These are phyloP conservation scores for Otolemur garnettii DNA, from an alignment of 2,113 vertebrate species.

Conservation along the genomic window DNA sequence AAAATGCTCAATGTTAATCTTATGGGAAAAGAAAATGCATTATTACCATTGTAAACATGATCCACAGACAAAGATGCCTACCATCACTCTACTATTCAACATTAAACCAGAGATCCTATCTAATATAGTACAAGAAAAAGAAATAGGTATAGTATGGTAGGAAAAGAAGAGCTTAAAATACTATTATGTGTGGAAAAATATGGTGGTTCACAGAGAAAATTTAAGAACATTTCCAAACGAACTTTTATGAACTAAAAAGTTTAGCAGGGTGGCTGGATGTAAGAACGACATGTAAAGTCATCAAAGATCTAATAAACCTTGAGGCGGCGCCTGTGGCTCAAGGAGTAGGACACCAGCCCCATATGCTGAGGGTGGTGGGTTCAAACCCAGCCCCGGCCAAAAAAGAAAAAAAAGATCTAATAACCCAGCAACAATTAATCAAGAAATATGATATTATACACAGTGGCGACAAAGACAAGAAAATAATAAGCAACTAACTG, in stretches of 20 bases:
- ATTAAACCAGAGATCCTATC: not conserved
- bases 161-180: not conserved
- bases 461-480: not conserved
- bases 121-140: not conserved
- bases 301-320: slow-evolving; percentile 6
- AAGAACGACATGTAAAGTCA: slow-evolving; percentile 33
- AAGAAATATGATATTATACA: slow-evolving; percentile 31
- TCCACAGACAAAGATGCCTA: not conserved
- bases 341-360: too few species aligned
- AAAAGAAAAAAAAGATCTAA: not conserved
- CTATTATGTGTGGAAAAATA: not conserved
- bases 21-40: not conserved
- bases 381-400: too few species aligned
- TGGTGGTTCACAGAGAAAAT: not conserved
- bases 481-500: not conserved
- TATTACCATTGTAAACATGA: not conserved
- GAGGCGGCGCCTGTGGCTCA: too few species aligned
- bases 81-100: not conserved
- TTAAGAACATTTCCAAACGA: not conserved
- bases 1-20: not conserved
- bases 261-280: not conserved
- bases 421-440: not conserved
- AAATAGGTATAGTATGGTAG: not conserved
- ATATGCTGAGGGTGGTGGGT: too few species aligned
- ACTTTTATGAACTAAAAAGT: not conserved